Base-by-base conservation (phyloP, 2,113 vertebrate genomes). In the Montifringilla adamsi region DNA sequence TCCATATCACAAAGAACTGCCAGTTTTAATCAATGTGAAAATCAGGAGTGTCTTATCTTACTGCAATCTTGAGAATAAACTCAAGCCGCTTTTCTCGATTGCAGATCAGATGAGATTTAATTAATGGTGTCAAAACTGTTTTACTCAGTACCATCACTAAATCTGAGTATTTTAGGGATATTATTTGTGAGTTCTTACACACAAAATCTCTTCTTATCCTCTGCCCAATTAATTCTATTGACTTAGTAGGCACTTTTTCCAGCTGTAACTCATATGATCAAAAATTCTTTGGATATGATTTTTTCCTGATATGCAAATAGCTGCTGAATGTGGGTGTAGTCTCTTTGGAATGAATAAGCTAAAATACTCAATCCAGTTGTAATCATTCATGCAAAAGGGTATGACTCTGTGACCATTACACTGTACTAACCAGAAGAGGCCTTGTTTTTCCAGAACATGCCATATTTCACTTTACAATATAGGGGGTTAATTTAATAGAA, bases 391-490 rank as follows among this genome's bases (percentile, higher is more conserved):
- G 60, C 47, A 78, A 80, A 92, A 88, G 21, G 43, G 41, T 74
- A 83, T 66, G 72, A 83, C 19, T 86, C 72, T 86, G 79, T 88
- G 72, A 89, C 72, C 31, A 35, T 46, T 31, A 49, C 31, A 58
- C 60, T 67, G 39, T 50, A 79, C 33, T 37, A 73, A 77, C 75
- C 4, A 24, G 79, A 88, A 84, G 22, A 82, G 60, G 35, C 46
- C 17, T 55, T 72, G 43, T 93, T 93, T 90, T 96, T 96, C 88
- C 80, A 95, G 52, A 92, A 93, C 39, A 47, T 78, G 74, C 79
- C 44, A 69, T 46, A 94, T 53, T 85, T 83, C 59, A 49, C 76
- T 41, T 79, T 62, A 76, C 50, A 73, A 74, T 60, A 30, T 4
- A 39, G 53, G 30, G 50, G 20, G 44, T 74, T 88, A 8, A 56